phyloP scores from a whole-genome alignment of 2,888 invertebrate genomes.

The Lumbricus terrestris region DNA sequence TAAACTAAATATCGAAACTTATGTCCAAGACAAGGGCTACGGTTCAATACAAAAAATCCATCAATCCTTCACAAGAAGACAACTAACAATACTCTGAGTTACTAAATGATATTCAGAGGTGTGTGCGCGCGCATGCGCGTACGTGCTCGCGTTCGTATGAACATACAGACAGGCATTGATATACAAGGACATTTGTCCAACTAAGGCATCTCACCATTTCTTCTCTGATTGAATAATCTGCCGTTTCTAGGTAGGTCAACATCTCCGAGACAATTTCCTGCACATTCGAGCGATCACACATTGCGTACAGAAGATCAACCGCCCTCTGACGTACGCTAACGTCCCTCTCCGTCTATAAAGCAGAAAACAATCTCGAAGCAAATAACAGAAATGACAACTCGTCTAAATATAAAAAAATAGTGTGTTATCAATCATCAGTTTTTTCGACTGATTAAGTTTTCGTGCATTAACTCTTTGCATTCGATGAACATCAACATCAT shows the following conservation, averaged over 20 bases:
- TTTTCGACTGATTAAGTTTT: no score
- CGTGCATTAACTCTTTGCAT: no score
- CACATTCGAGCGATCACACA: conserved; percentile 99
- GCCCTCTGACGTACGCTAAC: conserved; percentile 97
- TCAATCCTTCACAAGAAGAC: no score
- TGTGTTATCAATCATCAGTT: neutral
- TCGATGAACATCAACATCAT: no score
- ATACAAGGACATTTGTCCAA: neutral
- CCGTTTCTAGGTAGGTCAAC: conserved; percentile 96
- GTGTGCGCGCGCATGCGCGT: neutral
- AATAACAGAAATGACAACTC: neutral
- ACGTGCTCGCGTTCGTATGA: neutral
- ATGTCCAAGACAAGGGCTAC: no score
- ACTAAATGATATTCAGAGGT: neutral
- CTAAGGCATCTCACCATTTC: conserved; percentile 78
- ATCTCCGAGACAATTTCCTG: conserved; percentile 99
- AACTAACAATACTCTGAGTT: no score
- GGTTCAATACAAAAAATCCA: no score
- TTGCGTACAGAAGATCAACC: conserved; percentile 95
- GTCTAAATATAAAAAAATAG: neutral
- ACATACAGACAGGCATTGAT: neutral
- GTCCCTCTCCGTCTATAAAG: conserved; percentile 84
- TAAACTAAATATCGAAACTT: no score
- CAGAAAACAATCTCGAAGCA: neutral
- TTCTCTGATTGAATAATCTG: conserved; percentile 98